phyloP scores from a whole-genome alignment of 1,140 invertebrate genomes.

The Aphaenogaster floridana region DNA sequence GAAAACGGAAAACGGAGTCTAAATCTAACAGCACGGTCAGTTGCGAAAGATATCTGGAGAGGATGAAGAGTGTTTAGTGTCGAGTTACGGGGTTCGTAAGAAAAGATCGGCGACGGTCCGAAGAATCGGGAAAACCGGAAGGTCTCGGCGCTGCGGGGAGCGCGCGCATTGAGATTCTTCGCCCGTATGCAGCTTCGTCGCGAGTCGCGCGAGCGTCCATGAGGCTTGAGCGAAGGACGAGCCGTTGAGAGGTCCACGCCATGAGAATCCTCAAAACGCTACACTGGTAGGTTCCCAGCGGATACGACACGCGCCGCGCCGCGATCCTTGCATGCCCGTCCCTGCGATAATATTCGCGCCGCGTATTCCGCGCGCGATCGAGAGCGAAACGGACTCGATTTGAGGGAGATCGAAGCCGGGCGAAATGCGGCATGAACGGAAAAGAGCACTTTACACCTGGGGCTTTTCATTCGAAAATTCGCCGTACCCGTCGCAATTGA shows the following conservation, averaged over 20 bases:
- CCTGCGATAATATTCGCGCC: neutral
- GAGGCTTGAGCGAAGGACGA: slow-evolving; percentile 77
- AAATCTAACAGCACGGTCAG: neutral
- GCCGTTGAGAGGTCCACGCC: slow-evolving; percentile 80
- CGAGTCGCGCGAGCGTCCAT: slow-evolving; percentile 77
- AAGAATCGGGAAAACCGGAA: slow-evolving; percentile 55
- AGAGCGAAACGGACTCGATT: neutral
- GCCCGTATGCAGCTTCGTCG: slow-evolving; percentile 69
- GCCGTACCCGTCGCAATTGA: neutral
- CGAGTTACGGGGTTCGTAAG: neutral
- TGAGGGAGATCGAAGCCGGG: no score
- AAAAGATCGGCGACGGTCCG: slow-evolving; percentile 23
- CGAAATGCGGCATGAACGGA: neutral
- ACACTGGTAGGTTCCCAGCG: slow-evolving; percentile 83
- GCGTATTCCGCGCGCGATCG: neutral
- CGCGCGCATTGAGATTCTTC: slow-evolving; percentile 76
- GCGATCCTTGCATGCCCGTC: neutral
- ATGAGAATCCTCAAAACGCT: slow-evolving; percentile 87
- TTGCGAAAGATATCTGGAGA: neutral
- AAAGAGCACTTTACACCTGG: neutral
- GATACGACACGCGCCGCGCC: neutral
- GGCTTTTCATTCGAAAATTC: neutral
- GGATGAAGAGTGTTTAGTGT: slow-evolving; percentile 28
- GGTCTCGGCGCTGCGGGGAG: slow-evolving; percentile 38
- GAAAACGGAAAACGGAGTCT: neutral